Conservation (phyloP, 2,888 invertebrate genomes). For the Cephus rjabovi region DNA sequence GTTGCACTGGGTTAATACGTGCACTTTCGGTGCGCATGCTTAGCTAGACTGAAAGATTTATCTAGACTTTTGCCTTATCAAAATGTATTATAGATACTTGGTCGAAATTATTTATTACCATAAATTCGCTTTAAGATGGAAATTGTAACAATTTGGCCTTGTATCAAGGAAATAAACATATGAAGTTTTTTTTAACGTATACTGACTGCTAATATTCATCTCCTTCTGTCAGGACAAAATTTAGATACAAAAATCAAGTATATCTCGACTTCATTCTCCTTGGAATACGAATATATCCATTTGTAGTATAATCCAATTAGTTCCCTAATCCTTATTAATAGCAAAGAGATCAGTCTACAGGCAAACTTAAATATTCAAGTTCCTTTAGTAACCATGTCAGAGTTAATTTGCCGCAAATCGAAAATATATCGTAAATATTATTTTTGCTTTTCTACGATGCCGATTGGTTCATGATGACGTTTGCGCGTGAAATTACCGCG, state of each 20-base stretch:
- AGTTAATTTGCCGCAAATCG: too few species aligned
- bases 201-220: not conserved
- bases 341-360: not conserved
- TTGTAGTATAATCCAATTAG: not conserved
- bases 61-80: conserved; percentile 5
- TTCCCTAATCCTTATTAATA: not conserved
- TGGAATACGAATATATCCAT: too few species aligned
- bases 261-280: not conserved
- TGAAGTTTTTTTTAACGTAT: not conserved
- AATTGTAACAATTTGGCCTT: not conserved
- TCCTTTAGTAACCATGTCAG: too few species aligned
- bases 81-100: conserved; percentile 2
- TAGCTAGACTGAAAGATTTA: not conserved
- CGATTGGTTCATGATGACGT: too few species aligned
- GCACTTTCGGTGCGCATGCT: not conserved
- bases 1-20: not conserved
- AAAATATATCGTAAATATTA: too few species aligned
- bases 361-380: too few species aligned
- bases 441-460: too few species aligned
- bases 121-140: not conserved
- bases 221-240: not conserved
- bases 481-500: too few species aligned
- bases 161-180: not conserved
- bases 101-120: not conserved
- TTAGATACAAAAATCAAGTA: not conserved